Base-by-base conservation (phyloP, 1,140 invertebrate species). In the Brachystomella parvula region DNA sequence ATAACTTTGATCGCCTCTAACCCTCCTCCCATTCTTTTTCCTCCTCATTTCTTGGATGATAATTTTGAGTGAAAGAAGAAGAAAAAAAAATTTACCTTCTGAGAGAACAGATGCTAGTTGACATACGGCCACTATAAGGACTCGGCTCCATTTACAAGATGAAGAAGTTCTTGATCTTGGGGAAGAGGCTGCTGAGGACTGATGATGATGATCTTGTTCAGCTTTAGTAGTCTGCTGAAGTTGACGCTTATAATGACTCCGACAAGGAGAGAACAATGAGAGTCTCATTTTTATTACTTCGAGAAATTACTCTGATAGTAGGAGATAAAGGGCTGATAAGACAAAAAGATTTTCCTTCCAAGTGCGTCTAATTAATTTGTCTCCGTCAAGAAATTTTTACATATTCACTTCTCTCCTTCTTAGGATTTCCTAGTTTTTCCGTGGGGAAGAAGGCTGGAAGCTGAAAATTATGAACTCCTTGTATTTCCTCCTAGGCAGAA, bases 91-190 rank as follows among this genome's bases (percentile, higher is more conserved):
- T 47, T 47, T 69, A 72, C 71, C 67, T 72, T 72, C 67, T 69
- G 71, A 72, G 44, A 72, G 67, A 49, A 72, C 71, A 62, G 71
- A 60, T 65, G 71, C 71, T 61, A 72, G 66, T 69, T 72, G 71
- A 72, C 71, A 72, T 44, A 72, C 59, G 65, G 67, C 71, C 19
- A 72, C 63, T 31, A 72, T 72, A 30, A 72, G 53, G 44, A 72
- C 66, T 26, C 71, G 67, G 47, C 67, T 72, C 71, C 71, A 72
- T 68, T 72, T 72, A 63, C 65, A 72, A 32, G 71, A 72, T 31
- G 63, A 24, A 19, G 67, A 69, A 17, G 67, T 64, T 64, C 58
- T 39, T 60, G 53, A 47, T 21, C 49, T 49, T 31, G 57, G 62
- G 0, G 61, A 49, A 28, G 62, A 68, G 30, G 56, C 58, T 24